Conservation (phyloP, 2,888 invertebrate genomes). For the Chironomus riparius region DNA sequence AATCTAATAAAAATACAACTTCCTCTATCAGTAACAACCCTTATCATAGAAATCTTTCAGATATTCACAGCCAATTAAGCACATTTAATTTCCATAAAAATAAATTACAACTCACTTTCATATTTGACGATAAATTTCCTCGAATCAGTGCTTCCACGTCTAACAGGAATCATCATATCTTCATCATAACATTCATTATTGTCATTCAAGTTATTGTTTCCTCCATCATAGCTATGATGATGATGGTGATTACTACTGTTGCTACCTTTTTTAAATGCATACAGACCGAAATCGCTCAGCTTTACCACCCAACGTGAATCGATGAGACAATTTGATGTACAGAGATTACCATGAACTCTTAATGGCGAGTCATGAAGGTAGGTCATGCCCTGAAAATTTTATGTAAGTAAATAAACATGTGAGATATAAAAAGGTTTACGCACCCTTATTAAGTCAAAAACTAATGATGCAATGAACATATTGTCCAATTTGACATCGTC, state of each 20-base stretch:
- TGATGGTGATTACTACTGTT: not conserved
- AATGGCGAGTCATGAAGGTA: slow-evolving; percentile 83
- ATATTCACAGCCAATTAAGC: not conserved
- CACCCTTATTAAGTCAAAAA: slow-evolving; percentile 90
- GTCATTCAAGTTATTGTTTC: slow-evolving; percentile 15
- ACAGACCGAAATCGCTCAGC: slow-evolving; percentile 81
- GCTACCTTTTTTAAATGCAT: slow-evolving; percentile 67
- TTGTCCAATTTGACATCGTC: slow-evolving; percentile 92
- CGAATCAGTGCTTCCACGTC: slow-evolving; percentile 19
- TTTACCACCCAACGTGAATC: slow-evolving; percentile 94
- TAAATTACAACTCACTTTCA: slow-evolving; percentile 55
- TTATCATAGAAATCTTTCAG: not conserved
- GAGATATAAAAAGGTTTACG: slow-evolving; percentile 36
- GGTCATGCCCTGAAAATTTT: slow-evolving; percentile 64
- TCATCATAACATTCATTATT: slow-evolving; percentile 4
- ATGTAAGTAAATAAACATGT: not conserved
- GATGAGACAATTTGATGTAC: slow-evolving; percentile 85
- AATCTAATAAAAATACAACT: too few species aligned
- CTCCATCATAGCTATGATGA: slow-evolving; percentile 38
- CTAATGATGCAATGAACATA: slow-evolving; percentile 91
- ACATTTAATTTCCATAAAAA: slow-evolving; percentile 45
- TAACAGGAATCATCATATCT: slow-evolving; percentile 14
- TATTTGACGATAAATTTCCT: slow-evolving; percentile 40
- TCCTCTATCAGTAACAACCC: too few species aligned
- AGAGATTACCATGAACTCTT: slow-evolving; percentile 76